These are phyloP conservation scores for Mesoclemmys tuberculata DNA, from an alignment of 2,113 vertebrate genomes.

Conservation along the genomic window DNA sequence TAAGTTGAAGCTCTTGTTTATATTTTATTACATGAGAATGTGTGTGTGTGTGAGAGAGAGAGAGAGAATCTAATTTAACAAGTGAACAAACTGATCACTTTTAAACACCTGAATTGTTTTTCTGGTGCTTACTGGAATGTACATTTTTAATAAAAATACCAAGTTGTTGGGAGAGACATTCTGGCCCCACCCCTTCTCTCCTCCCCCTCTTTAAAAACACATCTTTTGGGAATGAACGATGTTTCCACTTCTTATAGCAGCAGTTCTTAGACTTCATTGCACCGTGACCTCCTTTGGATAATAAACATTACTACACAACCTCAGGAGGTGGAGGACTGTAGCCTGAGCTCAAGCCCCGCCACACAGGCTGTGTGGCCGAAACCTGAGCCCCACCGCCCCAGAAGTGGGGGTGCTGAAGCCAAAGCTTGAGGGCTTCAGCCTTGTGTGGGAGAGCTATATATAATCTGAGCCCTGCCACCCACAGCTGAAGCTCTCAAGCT, in stretches of 20 bases:
- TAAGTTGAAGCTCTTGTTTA: neutral
- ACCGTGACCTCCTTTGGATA: too few relatives aligned
- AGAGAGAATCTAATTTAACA: neutral
- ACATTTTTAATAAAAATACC: neutral
- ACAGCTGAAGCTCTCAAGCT: too few relatives aligned
- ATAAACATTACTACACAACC: too few relatives aligned
- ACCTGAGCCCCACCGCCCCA: too few relatives aligned
- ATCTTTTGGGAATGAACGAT: neutral
- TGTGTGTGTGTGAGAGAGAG: neutral
- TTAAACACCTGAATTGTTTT: neutral
- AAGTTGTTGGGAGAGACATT: neutral
- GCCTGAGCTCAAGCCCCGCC: too few relatives aligned
- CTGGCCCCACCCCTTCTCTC: rapidly evolving
- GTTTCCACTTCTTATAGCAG: neutral
- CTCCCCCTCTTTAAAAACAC: neutral
- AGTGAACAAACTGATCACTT: neutral
- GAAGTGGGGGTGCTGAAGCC: too few relatives aligned
- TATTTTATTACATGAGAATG: neutral
- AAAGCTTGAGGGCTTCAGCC: too few relatives aligned
- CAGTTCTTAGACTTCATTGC: too few relatives aligned
- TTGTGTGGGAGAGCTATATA: too few relatives aligned
- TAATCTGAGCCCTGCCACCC: too few relatives aligned
- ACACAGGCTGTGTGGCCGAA: too few relatives aligned
- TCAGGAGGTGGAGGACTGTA: too few relatives aligned
- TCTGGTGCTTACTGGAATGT: neutral